Evolutionary conservation across 2,797 vertebrate genomes (phyloP).

Genomic region (Xiphorhynchus erythropygius): DNA sequence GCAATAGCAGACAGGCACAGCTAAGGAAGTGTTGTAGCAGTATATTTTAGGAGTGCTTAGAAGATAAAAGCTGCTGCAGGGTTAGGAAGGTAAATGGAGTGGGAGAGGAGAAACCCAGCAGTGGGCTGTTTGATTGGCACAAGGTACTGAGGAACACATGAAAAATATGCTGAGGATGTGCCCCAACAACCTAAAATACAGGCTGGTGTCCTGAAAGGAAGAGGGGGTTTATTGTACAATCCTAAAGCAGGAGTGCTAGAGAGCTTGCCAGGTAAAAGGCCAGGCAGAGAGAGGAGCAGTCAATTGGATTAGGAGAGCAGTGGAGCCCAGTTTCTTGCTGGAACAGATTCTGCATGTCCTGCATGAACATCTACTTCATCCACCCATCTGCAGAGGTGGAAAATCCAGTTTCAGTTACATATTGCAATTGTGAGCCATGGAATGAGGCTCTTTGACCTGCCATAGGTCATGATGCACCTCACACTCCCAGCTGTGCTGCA

Average conservation of each 20-base stretch:
- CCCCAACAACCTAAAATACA: background rate
- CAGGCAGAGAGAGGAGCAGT: background rate
- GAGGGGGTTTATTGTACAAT: background rate
- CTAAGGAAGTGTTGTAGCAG: background rate
- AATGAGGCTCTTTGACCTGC: background rate
- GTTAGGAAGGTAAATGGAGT: background rate
- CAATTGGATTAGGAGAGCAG: background rate
- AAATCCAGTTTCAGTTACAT: background rate
- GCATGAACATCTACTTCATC: background rate
- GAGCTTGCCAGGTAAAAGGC: background rate
- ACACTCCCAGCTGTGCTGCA: background rate
- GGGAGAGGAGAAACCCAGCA: background rate
- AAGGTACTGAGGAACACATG: background rate
- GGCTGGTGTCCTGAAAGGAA: background rate
- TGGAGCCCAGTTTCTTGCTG: background rate
- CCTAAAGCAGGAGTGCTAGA: background rate
- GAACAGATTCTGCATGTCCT: background rate
- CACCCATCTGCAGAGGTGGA: background rate
- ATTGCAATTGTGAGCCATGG: rapidly evolving
- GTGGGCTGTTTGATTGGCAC: background rate
- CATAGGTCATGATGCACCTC: rapidly evolving
- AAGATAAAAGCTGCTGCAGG: background rate
- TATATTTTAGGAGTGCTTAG: background rate
- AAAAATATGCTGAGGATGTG: background rate
- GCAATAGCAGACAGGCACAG: background rate